These are phyloP conservation scores for Bellardia pandia DNA, from an alignment of 2,888 invertebrate species.

Conservation along the genomic window DNA sequence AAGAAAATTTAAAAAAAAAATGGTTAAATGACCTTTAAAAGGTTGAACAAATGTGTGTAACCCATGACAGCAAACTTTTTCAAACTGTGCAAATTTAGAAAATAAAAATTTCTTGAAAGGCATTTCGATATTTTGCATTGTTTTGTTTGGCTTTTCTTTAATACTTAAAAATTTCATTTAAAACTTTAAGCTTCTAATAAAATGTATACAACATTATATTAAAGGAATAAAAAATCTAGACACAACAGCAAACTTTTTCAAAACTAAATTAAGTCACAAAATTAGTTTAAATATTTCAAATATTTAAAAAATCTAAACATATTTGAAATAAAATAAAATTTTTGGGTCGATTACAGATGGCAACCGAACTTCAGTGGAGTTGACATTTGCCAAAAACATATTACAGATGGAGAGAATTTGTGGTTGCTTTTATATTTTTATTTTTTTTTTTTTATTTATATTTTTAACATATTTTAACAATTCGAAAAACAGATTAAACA, in stretches of 20 bases:
- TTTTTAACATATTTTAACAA: too few relatives aligned
- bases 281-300: background rate
- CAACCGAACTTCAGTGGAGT: too few relatives aligned
- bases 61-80: slow-evolving; percentile 18
- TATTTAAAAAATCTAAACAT: background rate
- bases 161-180: background rate
- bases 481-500: too few relatives aligned
- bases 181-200: slow-evolving; percentile 1
- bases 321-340: too few relatives aligned
- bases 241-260: background rate
- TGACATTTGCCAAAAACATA: too few relatives aligned
- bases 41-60: slow-evolving; percentile 3
- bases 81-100: background rate
- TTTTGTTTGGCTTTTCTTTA: background rate
- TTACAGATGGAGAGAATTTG: too few relatives aligned
- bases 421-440: too few relatives aligned
- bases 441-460: too few relatives aligned
- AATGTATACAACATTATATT: background rate
- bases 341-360: too few relatives aligned
- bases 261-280: slow-evolving; percentile 4
- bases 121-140: slow-evolving; percentile 6
- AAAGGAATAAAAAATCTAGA: background rate
- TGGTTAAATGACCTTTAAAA: background rate
- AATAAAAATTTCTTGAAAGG: slow-evolving; percentile 2
- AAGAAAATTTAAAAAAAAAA: background rate